Percentiles rank a stretch among this genome's conserved stretches.
These are phyloP conservation scores for Pachycephala philippinensis DNA, from an alignment of 2,113 vertebrate genomes.

Conservation along the genomic window DNA sequence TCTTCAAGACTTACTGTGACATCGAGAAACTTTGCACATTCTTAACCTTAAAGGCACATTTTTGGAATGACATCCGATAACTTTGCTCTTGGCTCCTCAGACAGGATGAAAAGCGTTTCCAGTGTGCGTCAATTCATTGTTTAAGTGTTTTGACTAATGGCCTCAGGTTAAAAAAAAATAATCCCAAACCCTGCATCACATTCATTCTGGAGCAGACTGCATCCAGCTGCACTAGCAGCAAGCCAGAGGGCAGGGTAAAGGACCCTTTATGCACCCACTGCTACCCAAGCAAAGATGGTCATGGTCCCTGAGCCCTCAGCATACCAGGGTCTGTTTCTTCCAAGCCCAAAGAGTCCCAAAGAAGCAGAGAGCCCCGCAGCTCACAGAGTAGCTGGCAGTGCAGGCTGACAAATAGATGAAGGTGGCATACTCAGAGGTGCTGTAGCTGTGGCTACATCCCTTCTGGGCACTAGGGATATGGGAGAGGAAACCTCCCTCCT, in stretches of 20 bases:
- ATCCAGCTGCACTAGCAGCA: not conserved
- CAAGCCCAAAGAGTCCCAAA: not conserved
- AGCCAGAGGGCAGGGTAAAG: not conserved
- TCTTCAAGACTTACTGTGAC: conserved; percentile 36
- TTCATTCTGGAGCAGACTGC: not conserved
- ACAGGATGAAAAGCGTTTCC: conserved; percentile 67
- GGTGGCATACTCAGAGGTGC: not conserved
- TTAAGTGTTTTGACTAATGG: conserved; percentile 67
- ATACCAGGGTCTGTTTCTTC: not conserved
- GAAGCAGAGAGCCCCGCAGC: not conserved
- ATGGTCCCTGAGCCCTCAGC: not conserved
- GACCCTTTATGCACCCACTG: not conserved
- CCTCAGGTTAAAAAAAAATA: conserved; percentile 39
- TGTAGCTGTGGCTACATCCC: not conserved
- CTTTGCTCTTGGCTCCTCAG: conserved; percentile 52
- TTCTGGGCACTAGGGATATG: not conserved
- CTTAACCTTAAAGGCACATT: conserved; percentile 57
- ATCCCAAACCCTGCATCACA: not conserved
- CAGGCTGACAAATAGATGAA: not conserved
- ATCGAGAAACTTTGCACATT: conserved; percentile 31
- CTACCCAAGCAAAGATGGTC: not conserved
- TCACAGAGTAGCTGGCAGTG: not conserved
- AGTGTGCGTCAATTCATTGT: conserved; percentile 68
- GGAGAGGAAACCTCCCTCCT: conserved; percentile 19
- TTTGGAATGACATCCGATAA: conserved; percentile 41